A percentile compares a stretch with the other conserved stretches of the same genome.
Evolutionary conservation across 2,113 vertebrate species (phyloP).

Genomic region (Poeciliopsis occidentalis): DNA sequence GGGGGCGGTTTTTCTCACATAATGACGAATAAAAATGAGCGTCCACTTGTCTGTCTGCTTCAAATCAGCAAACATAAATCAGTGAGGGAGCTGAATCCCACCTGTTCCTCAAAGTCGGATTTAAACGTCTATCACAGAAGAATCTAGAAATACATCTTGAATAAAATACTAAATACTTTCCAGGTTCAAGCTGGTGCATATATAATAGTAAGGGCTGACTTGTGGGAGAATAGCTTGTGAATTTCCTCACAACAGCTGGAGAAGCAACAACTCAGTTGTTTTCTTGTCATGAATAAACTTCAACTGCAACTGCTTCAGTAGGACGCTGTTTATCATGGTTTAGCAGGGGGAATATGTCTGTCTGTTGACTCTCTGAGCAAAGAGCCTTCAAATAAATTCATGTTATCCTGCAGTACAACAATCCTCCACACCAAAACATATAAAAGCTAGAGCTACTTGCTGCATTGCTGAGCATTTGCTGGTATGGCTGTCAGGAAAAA

Average conservation of each 20-base stretch:
- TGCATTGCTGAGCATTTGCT: neutral
- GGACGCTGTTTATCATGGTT: neutral
- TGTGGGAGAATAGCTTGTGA: conserved; percentile 36
- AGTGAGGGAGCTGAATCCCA: conserved; percentile 53
- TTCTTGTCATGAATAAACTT: conserved; percentile 48
- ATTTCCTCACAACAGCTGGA: conserved; percentile 53
- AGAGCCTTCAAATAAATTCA: neutral
- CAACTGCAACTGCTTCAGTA: neutral
- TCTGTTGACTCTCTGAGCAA: neutral
- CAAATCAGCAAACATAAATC: conserved; percentile 72
- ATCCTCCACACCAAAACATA: neutral
- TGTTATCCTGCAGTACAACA: neutral
- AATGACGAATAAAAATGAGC: conserved; percentile 62
- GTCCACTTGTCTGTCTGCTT: conserved; percentile 67
- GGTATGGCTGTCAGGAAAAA: neutral
- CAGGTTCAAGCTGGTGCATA: conserved; percentile 25
- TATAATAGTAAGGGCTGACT: conserved; percentile 41
- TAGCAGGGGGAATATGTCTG: neutral
- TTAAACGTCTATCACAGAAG: conserved; percentile 22
- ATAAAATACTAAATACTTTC: conserved; percentile 33
- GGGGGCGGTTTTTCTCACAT: conserved; percentile 38
- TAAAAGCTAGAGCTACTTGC: neutral
- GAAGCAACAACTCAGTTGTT: conserved; percentile 31
- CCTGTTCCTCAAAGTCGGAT: conserved; percentile 40
- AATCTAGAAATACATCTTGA: conserved; percentile 33